Base-by-base conservation (phyloP, 2,888 invertebrate species). In the Agonopterix heracliana region DNA sequence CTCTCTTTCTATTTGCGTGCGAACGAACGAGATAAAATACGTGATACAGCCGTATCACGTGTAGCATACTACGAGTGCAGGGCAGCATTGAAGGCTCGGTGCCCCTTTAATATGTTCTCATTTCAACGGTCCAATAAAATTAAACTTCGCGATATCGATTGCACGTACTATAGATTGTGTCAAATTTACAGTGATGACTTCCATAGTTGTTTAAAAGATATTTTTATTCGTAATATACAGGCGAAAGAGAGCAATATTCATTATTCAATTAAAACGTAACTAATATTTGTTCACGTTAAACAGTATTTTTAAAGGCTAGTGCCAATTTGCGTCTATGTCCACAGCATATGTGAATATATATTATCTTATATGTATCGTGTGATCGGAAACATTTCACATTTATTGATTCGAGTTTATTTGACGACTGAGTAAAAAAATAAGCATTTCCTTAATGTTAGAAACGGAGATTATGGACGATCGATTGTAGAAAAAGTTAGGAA, bases 281-380 rank as follows among this genome's bases (percentile, higher is more conserved):
- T 43, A 44, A 14, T 41, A 45, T 48, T 46, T 45, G 41, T 46
- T 48, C 43, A 26, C 26, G 34, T 49, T 54, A 47, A 52, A 57
- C 57, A 61, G 57, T 60, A 57, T 56, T 56, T 54, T 12, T 46
- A 49, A 60, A 66, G 66, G 68, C 68, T 63, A 64, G 66, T 64
- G 66, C 64, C 64, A 56, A 60, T 52, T 46, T 43, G 45, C 53
- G 26, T 45, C 41, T 9, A 12, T 12, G 12, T 41, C 12, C 9
- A 14, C 26, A 44, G 13, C 3, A 34, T n/a, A 34, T 35, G 14
- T 44, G 8, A 34, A 4, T 12, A 40, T 35, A 26, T 10, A 10
- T 38, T 11, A 34, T 26, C 26, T 26, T 26, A 26, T 26, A 26
- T 7, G 26, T 26, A 26, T 26, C 26, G 26, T 26, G 26, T 26